A percentile compares a stretch with the other conserved stretches of the same genome.
These are phyloP conservation scores for Acanthococcus lagerstroemiae DNA, from an alignment of 2,888 invertebrate species.

Conservation along the genomic window DNA sequence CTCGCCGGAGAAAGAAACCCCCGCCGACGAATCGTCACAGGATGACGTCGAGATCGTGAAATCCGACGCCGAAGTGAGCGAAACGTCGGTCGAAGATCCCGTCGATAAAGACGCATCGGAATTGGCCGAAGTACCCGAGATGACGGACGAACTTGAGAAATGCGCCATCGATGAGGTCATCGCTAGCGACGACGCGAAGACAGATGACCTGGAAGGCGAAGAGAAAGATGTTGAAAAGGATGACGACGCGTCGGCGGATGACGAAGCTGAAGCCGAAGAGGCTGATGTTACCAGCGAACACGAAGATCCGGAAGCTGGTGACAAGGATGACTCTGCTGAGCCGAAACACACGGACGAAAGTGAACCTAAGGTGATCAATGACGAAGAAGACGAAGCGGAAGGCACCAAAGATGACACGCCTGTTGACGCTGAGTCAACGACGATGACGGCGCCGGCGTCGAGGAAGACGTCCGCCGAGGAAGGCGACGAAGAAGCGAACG, in stretches of 20 bases:
- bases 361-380: neutral
- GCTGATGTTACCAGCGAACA: constrained; percentile 35
- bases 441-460: constrained; percentile 32
- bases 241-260: constrained; percentile 1
- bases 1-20: neutral
- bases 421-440: constrained; percentile 5
- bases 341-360: neutral
- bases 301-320: neutral
- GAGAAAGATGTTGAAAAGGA: neutral
- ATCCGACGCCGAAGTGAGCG: neutral
- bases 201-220: constrained; percentile 1
- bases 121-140: neutral
- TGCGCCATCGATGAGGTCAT: neutral
- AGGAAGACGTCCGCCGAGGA: constrained; percentile 24
- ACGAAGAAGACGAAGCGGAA: constrained; percentile 28
- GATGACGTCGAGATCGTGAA: neutral
- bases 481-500: neutral
- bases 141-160: neutral
- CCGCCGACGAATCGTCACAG: neutral
- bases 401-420: constrained; percentile 28
- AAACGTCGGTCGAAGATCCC: neutral
- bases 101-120: neutral
- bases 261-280: constrained; percentile 40
- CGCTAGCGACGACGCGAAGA: neutral
- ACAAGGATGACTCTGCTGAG: neutral